Conservation (phyloP, 2,797 vertebrate species). For the Poecile montanus region DNA sequence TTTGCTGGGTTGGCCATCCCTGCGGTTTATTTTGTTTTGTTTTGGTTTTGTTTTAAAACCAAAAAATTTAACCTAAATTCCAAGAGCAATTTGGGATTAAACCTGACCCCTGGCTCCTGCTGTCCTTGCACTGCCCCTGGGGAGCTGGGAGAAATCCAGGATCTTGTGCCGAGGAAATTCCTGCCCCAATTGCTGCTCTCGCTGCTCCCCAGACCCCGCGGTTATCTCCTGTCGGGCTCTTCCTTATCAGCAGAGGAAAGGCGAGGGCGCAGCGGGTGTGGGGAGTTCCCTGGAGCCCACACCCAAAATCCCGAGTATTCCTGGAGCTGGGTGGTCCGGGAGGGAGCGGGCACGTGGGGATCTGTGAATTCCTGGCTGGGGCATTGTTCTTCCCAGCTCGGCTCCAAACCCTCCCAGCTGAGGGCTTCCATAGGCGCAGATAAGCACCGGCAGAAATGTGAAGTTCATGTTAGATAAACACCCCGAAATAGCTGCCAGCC, state of each 20-base stretch:
- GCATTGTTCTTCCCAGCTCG: not conserved
- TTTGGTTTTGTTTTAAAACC: not conserved
- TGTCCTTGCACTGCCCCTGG: rapidly evolving
- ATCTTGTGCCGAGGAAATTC: not conserved
- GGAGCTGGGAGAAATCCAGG: not conserved
- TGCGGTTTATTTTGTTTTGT: not conserved
- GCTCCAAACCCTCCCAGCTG: not conserved
- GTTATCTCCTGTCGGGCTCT: not conserved
- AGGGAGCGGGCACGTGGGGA: not conserved
- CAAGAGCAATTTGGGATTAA: not conserved
- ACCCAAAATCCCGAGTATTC: not conserved
- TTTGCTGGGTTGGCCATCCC: not conserved
- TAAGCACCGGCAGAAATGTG: not conserved
- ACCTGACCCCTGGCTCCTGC: not conserved
- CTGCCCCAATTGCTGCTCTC: not conserved
- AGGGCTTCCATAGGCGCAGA: not conserved
- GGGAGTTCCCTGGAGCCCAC: slow-evolving; percentile 3
- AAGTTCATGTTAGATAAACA: not conserved
- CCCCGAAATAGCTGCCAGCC: not conserved
- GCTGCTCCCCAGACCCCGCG: not conserved
- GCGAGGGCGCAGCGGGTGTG: not conserved
- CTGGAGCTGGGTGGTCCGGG: slow-evolving; percentile 26
- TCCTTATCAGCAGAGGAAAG: not conserved
- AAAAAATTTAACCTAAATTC: not conserved
- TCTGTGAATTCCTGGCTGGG: rapidly evolving